Percentiles rank a stretch among this genome's conserved stretches.
phyloP scores from a whole-genome alignment of 2,888 invertebrate species.

The Hymenopus coronatus region DNA sequence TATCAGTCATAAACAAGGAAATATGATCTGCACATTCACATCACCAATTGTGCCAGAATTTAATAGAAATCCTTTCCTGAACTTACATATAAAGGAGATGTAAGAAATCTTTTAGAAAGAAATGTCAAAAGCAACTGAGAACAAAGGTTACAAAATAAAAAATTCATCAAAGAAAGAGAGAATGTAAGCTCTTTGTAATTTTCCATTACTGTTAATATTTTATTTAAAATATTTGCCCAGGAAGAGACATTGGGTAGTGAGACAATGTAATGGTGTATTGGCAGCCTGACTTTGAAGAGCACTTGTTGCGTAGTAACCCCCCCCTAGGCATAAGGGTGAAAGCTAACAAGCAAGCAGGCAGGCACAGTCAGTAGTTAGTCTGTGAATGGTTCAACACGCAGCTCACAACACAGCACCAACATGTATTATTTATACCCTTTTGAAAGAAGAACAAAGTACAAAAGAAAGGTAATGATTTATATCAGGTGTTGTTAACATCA shows the following conservation, averaged over 20 bases:
- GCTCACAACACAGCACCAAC: neutral
- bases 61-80: too few relatives aligned
- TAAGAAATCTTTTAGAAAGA: neutral
- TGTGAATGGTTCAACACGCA: neutral
- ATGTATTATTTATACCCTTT: neutral
- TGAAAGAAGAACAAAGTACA: neutral
- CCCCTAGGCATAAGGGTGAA: neutral
- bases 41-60: too few relatives aligned
- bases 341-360: neutral
- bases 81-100: neutral
- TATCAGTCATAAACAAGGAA: too few relatives aligned
- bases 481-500: too few relatives aligned
- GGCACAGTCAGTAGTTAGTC: neutral
- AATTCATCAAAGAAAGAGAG: neutral
- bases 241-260: neutral
- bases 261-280: neutral
- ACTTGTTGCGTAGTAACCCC: neutral
- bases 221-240: neutral
- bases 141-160: neutral
- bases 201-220: neutral
- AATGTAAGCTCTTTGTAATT: neutral
- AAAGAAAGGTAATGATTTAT: neutral
- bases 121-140: neutral
- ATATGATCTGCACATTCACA: too few relatives aligned
- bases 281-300: neutral